Base-by-base conservation (phyloP, 92 coral and sea anemone species). In the Epizoanthus illoricatus region DNA sequence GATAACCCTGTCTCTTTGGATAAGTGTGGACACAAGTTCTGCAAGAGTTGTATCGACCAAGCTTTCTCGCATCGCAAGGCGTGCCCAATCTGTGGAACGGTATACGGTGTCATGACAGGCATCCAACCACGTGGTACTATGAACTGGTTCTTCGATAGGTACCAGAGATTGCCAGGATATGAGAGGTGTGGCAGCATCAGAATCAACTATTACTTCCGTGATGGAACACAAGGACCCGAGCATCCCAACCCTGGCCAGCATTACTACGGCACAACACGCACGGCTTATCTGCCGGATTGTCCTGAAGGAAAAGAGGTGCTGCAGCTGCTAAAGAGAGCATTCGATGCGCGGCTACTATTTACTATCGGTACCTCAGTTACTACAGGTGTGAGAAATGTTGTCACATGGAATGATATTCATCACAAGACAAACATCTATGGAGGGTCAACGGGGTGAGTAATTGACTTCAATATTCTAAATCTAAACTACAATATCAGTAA, bases 391-490 rank as follows among this genome's bases (percentile, higher is more conserved):
- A 5, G 18, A 3, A 86, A 88, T 68, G 82, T 71, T 2, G 80
- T 89, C 6, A 92, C 90, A 20, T 91, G 95, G 92, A 91, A 91
- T 43, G 94, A 88, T 62, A 88, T 92, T 49, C 93, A 90, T 54
- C 92, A 84, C 71, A 91, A 91, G 84, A 89, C 93, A 4, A 84
- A 5, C 71, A 74, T 67, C 0, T 4, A 11, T 56, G 95, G 98
- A 75, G 98, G 98, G 56, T 76, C 93, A 16, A 73, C 83, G 0
- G 72, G 71, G 95, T 94, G 60, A 80, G 90, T 73, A 3, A 43
- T 36, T 7, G 17, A 39, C 3, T 40, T 12, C n/a, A 2, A 74
- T n/a, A n/a, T n/a, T n/a, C n/a, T n/a, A n/a, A n/a, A n/a, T n/a
- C n/a, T n/a, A n/a, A n/a, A n/a, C n/a, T n/a, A n/a, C n/a, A n/a